phyloP scores from a whole-genome alignment of 2,113 vertebrate genomes.

The Raja brachyura region DNA sequence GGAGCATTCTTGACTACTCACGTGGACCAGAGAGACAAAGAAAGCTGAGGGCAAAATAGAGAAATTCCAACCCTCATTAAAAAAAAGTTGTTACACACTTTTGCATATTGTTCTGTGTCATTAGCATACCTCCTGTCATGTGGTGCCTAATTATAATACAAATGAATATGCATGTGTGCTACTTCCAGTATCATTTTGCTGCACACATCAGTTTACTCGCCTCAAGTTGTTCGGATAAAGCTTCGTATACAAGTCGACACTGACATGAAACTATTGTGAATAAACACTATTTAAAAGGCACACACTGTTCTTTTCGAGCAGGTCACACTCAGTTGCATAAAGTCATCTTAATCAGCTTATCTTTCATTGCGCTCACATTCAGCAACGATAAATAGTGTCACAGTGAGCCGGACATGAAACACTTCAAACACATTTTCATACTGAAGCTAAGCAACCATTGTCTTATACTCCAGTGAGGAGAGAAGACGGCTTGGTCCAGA shows the following conservation, averaged over 20 bases:
- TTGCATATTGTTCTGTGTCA: conserved; percentile 8
- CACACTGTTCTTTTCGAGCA: not conserved
- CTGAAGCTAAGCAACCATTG: not conserved
- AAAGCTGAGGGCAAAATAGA: not conserved
- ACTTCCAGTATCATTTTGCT: conserved; percentile 14
- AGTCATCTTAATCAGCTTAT: not conserved
- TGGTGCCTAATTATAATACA: not conserved
- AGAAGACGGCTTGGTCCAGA: not conserved
- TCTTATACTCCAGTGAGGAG: not conserved
- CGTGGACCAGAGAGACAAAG: not conserved
- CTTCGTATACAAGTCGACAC: not conserved
- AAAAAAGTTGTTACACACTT: conserved; percentile 11
- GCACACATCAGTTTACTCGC: not conserved
- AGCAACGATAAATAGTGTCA: conserved; percentile 16
- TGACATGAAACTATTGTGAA: not conserved
- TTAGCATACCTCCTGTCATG: conserved; percentile 28
- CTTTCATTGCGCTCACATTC: not conserved
- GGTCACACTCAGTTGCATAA: not conserved
- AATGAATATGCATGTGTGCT: conserved; percentile 27
- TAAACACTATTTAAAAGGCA: not conserved
- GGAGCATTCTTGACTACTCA: too few species aligned
- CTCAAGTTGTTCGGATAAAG: not conserved
- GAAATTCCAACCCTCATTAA: not conserved
- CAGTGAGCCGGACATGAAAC: not conserved
- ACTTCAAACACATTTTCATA: conserved; percentile 18